Evolutionary conservation across 2,797 vertebrate species (phyloP).

Genomic region (Yasuhikotakia modesta): DNA sequence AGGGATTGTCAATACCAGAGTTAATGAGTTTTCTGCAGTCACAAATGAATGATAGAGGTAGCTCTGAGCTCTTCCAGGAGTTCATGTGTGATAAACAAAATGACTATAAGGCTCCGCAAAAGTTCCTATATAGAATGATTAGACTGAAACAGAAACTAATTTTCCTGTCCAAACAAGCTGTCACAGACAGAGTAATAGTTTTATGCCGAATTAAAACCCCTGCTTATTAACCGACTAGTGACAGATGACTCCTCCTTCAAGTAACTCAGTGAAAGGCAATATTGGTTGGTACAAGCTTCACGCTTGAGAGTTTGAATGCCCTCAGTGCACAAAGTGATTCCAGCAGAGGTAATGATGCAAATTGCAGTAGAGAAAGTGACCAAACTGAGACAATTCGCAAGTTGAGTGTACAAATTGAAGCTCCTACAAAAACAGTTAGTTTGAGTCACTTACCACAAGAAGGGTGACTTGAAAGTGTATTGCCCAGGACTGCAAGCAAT

Average conservation of each 20-base stretch:
- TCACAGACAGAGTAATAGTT: neutral
- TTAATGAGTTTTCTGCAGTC: slow-evolving; percentile 2
- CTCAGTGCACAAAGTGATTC: neutral
- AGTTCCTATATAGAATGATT: neutral
- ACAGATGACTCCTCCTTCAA: too few relatives aligned
- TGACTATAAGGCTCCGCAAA: neutral
- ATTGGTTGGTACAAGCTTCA: too few relatives aligned
- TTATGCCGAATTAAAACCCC: too few relatives aligned
- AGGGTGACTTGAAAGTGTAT: neutral
- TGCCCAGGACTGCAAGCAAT: slow-evolving; percentile 1
- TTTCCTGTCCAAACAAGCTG: neutral
- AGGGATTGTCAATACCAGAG: neutral
- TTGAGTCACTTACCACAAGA: neutral
- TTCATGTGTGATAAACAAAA: neutral
- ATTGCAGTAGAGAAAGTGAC: neutral
- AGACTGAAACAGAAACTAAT: neutral
- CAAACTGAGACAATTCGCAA: neutral
- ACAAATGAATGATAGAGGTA: neutral
- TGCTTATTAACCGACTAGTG: too few relatives aligned
- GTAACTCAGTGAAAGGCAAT: too few relatives aligned
- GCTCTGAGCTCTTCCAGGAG: neutral
- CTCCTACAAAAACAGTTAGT: neutral
- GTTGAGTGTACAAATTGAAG: slow-evolving; percentile 11
- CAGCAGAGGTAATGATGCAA: neutral
- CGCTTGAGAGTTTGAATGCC: too few relatives aligned